Base-by-base conservation (phyloP, 2,888 invertebrate species). In the Scaeva pyrastri region DNA sequence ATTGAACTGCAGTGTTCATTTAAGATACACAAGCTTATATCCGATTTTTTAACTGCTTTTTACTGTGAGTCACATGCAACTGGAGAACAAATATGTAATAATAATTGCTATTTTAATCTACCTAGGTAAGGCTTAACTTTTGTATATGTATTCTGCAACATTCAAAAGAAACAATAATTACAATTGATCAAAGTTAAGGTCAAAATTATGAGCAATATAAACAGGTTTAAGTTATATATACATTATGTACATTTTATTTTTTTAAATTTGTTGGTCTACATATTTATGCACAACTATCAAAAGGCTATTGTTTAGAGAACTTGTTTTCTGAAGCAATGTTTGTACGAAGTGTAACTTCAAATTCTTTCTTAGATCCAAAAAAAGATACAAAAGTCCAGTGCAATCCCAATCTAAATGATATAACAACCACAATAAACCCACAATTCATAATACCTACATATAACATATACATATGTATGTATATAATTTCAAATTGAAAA, bases 111-210 rank as follows among this genome's bases (percentile, higher is more conserved):
- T n/a, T 14, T 60, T 14, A 60, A 31, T 58, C 5, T 21, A 60
- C 60, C 1, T 21, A 21, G n/a, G 14, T 14, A 21, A n/a, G 14
- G 12, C 21, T 41, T 21, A n/a, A n/a, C n/a, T n/a, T n/a, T n/a
- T n/a, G n/a, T n/a, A n/a, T 14, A 21, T 60, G n/a, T 60, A 60
- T 23, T 60, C 41, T 60, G 60, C 41, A 39, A 41, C 41, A 60
- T 41, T 14, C 21, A n/a, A 41, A 21, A 19, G 2, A 21, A 41
- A 16, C 31, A 31, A 31, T 31, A 5, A n/a, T 19, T 26, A 4
- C 14, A 16, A 19, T 52, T 52, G 16, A 41, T 41, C 60, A 41
- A 60, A 21, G 21, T 21, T 60, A 60, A 60, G 60, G 60, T 60
- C 2, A 8, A 60, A 60, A 60, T 60, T 60, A 60, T 60, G 60